Conservation (phyloP, 2,797 vertebrate genomes). For the Octomys mimax region DNA sequence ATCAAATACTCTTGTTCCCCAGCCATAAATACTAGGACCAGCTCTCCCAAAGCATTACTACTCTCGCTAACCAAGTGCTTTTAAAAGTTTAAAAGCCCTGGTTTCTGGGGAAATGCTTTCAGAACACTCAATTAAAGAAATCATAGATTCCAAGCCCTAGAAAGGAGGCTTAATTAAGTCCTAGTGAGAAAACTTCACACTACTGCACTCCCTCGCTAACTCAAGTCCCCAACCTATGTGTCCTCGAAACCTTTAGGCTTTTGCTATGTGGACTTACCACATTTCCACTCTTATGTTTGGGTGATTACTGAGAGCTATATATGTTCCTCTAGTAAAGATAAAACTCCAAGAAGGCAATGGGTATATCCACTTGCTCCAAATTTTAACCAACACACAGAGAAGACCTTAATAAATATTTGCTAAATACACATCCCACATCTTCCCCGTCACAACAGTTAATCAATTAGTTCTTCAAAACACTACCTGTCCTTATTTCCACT, state of each 20-base stretch:
- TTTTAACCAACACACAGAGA: conserved; percentile 32
- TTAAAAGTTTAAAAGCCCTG: conserved; percentile 1
- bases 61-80: conserved; percentile 11
- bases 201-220: background rate
- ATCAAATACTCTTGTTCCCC: conserved; percentile 59
- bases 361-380: background rate
- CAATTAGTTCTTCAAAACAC: conserved; percentile 32
- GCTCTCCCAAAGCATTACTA: conserved; percentile 43
- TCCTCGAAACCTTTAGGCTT: background rate
- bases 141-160: conserved; percentile 32
- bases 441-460: background rate
- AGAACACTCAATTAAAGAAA: conserved; percentile 54
- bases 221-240: background rate
- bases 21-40: conserved; percentile 33
- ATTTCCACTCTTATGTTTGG: background rate
- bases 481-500: background rate
- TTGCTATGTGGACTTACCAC: background rate
- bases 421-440: background rate
- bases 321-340: background rate
- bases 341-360: background rate
- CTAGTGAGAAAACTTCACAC: background rate
- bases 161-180: conserved; percentile 18
- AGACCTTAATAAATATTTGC: conserved; percentile 14
- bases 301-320: background rate
- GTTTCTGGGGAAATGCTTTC: conserved; percentile 57